Percentiles rank a stretch among this genome's conserved stretches.
Conservation (phyloP, 2,797 vertebrate genomes). For the Dipus sagitta region DNA sequence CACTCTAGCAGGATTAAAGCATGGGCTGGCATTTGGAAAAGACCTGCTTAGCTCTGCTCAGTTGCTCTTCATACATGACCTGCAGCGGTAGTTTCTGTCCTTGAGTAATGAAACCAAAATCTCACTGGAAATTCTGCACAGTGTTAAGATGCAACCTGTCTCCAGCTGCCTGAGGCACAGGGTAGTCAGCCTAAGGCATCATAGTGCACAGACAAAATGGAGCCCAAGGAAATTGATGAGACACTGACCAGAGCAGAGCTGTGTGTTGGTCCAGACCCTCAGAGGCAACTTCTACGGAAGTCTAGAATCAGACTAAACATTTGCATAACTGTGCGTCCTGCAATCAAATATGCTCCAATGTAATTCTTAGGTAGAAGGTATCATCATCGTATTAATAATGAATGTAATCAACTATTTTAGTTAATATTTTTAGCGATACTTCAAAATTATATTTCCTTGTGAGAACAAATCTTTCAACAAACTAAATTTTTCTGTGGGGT, state of each 20-base stretch:
- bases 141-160: neutral
- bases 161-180: neutral
- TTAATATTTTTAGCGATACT: neutral
- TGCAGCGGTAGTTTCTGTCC: neutral
- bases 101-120: neutral
- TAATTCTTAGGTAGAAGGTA: neutral
- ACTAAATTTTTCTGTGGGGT: neutral
- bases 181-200: neutral
- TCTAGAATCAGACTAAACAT: neutral
- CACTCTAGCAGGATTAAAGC: neutral
- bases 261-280: neutral
- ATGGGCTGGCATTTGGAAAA: neutral
- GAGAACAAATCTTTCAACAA: neutral
- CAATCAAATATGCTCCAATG: neutral
- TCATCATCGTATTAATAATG: neutral
- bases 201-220: neutral
- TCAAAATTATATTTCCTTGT: neutral
- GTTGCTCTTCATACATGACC: neutral
- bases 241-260: neutral
- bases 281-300: neutral
- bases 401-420: neutral
- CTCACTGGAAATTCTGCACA: neutral
- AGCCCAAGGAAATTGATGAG: neutral
- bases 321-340: neutral
- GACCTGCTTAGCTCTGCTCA: neutral